Base-by-base conservation (phyloP, 2,113 vertebrate species). In the Agapornis roseicollis region DNA sequence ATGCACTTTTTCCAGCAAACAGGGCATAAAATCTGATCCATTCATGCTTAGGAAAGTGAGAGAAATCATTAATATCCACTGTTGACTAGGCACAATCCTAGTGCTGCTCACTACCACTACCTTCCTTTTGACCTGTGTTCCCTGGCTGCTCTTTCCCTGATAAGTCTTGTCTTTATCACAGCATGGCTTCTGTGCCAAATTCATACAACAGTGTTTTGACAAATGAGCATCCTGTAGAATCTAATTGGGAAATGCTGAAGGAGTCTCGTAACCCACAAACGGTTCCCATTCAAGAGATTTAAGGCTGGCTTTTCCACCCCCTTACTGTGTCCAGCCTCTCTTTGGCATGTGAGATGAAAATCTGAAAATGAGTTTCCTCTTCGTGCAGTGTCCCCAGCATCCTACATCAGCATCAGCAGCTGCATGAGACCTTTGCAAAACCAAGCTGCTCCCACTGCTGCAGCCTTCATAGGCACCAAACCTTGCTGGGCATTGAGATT, bases 271-370 rank as follows among this genome's bases (percentile, higher is more conserved):
- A 76, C 35, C 19, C 4, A 1, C 4, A 9, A 55, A 39, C 0
- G 0, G 28, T 65, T 83, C 92, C 33, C 12, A 1, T 77, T 79
- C 46, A 35, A 55, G 61, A 85, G 56, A 88, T 63, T 39, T 58
- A 84, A 86, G 56, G 52, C 71, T 82, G 50, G 19, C 23, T 80
- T 33, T 88, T 72, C 63, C 58, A 69, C 22, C 6, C 23, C 29
- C 31, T 52, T 3, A 1, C 28, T 61, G 29, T 0, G 0, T 55
- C 37, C 0, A 0, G 28, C 24, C 22, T 27, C 25, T 80, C 46
- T 82, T 69, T 71, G 50, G 78, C 56, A 42, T 8, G 5, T 14
- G 22, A 90, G 29, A 49, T 90, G 24, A 74, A 94, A 88, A 55
- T 10, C 55, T 63, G 13, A 17, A 7, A 56, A 66, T 70, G 5